Percentiles rank a stretch among this genome's conserved stretches.
Conservation (phyloP, 2,113 vertebrate genomes). For the Nesogale talazaci region DNA sequence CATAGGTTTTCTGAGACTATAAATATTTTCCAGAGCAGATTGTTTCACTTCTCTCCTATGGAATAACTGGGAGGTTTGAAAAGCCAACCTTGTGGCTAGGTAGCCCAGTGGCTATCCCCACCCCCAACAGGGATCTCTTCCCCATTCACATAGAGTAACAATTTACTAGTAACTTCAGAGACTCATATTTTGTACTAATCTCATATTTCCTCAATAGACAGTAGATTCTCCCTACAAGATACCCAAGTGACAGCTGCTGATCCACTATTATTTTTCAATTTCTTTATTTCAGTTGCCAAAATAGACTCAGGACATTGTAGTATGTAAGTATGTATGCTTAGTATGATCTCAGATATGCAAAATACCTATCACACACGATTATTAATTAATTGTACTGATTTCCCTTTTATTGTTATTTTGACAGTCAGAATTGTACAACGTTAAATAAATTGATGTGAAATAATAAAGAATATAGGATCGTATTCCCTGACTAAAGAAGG, state of each 20-base stretch:
- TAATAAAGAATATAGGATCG: background rate
- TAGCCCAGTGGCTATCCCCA: no score
- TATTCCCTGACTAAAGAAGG: conserved; percentile 12
- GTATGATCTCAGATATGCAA: conserved; percentile 15
- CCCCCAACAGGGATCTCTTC: background rate
- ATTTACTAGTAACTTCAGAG: background rate
- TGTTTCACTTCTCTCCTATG: no score
- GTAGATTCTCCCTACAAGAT: background rate
- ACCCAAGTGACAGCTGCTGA: background rate
- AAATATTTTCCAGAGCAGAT: no score
- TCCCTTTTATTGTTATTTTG: conserved; percentile 14
- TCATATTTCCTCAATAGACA: background rate
- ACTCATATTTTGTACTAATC: background rate
- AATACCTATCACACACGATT: background rate
- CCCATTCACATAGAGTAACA: background rate
- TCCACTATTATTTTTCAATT: background rate
- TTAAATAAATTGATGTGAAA: background rate
- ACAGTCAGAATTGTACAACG: background rate
- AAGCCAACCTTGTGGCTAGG: no score
- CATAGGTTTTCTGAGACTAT: no score
- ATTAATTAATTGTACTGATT: background rate
- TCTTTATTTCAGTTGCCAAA: background rate
- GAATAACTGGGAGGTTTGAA: no score
- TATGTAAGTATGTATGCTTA: background rate
- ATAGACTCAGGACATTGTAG: background rate